Evolutionary conservation across 2,113 vertebrate genomes (phyloP).

Genomic region (Chrysochloris asiatica): DNA sequence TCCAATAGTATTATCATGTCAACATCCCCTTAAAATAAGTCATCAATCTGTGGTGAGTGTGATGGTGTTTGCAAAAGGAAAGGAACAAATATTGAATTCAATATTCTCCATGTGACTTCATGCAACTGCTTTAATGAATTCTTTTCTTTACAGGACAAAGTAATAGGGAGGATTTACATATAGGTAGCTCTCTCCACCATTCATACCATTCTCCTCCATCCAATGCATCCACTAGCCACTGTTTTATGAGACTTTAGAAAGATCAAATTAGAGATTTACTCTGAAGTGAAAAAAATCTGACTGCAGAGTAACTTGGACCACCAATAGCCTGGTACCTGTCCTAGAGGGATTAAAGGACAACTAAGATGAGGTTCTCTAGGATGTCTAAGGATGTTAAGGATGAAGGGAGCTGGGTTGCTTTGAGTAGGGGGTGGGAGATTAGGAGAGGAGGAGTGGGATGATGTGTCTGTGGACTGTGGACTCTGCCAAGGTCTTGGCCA

Average conservation of each 20-base stretch:
- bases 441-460: neutral
- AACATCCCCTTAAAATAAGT: neutral
- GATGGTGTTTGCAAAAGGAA: constrained; percentile 27
- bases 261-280: neutral
- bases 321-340: neutral
- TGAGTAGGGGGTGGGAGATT: neutral
- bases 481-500: neutral
- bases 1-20: neutral
- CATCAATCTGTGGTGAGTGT: neutral
- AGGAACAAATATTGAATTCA: neutral
- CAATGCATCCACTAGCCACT: neutral
- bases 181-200: neutral
- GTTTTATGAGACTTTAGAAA: constrained; percentile 1
- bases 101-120: neutral
- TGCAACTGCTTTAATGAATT: constrained; percentile 29
- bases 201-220: neutral
- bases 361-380: neutral
- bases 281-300: neutral
- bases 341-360: neutral
- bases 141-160: constrained; percentile 23
- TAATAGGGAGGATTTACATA: neutral
- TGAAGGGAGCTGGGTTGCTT: neutral
- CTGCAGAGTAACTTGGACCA: neutral
- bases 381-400: neutral
- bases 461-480: neutral